phyloP scores from a whole-genome alignment of 2,113 vertebrate species.

The Platysteira castanea region DNA sequence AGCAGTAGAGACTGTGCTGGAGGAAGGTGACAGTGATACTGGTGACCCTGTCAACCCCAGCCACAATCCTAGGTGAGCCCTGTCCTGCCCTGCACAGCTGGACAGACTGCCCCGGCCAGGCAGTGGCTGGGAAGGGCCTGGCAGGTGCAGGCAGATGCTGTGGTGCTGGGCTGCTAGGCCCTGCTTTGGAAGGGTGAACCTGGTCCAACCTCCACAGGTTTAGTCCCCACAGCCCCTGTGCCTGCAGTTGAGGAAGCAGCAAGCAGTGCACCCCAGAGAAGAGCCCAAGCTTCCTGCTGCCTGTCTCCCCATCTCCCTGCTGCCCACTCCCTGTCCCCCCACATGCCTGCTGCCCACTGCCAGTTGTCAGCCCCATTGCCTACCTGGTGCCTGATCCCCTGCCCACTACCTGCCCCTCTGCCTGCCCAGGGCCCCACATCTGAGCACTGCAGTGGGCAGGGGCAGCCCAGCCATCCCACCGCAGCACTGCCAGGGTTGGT shows the following conservation, averaged over 20 bases:
- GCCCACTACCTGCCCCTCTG: not conserved
- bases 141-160: not conserved
- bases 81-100: not conserved
- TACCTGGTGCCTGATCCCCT: not conserved
- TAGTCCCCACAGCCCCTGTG: not conserved
- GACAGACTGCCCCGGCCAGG: rapidly evolving
- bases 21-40: rapidly evolving
- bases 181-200: rapidly evolving
- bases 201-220: not conserved
- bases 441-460: no score
- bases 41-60: not conserved
- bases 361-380: not conserved
- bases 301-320: not conserved
- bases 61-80: no score
- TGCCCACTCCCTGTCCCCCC: not conserved
- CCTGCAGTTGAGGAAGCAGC: not conserved
- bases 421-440: not conserved
- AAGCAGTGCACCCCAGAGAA: not conserved
- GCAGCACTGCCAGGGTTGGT: no score
- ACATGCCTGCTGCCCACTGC: not conserved
- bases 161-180: not conserved
- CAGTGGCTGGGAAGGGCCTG: rapidly evolving
- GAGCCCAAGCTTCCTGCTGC: rapidly evolving
- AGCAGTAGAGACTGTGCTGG: rapidly evolving
- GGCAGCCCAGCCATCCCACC: not conserved